These are phyloP conservation scores for Callyntrura sp. DNA, from an alignment of 2,888 invertebrate species.

Conservation along the genomic window DNA sequence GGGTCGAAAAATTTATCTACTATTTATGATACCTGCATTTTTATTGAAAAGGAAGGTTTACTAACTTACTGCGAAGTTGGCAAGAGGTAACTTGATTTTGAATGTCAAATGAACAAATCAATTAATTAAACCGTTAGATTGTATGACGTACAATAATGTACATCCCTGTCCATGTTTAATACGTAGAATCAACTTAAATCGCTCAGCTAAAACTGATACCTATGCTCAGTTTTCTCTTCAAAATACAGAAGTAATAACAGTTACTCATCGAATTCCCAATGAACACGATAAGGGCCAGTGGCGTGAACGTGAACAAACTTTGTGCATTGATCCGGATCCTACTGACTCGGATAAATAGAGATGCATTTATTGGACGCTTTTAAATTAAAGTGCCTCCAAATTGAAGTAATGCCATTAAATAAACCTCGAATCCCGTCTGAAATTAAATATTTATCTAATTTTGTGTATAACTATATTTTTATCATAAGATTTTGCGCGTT, in stretches of 20 bases:
- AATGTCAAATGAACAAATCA: too few species aligned
- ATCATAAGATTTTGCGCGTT: too few species aligned
- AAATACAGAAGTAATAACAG: neutral
- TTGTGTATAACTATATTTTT: too few species aligned
- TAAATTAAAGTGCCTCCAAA: too few species aligned
- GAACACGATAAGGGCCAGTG: neutral
- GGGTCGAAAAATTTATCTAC: neutral
- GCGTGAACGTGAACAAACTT: neutral
- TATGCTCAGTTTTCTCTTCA: neutral
- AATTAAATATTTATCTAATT: too few species aligned
- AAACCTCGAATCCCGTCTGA: too few species aligned
- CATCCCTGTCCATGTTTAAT: neutral
- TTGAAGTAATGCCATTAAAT: too few species aligned
- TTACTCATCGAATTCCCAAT: neutral
- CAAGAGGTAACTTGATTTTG: conserved; percentile 17
- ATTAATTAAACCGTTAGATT: neutral
- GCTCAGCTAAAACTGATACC: conserved; percentile 18
- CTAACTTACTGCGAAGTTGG: neutral
- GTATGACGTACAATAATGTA: neutral
- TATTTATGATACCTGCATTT: neutral
- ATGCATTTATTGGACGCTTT: too few species aligned
- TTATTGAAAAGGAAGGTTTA: conserved; percentile 2
- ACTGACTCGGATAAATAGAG: too few species aligned
- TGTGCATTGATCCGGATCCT: too few species aligned
- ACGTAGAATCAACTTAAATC: conserved; percentile 17